A percentile compares a stretch with the other conserved stretches of the same genome.
phyloP scores from a whole-genome alignment of 2,888 invertebrate genomes.

The Lithophane leautieri region DNA sequence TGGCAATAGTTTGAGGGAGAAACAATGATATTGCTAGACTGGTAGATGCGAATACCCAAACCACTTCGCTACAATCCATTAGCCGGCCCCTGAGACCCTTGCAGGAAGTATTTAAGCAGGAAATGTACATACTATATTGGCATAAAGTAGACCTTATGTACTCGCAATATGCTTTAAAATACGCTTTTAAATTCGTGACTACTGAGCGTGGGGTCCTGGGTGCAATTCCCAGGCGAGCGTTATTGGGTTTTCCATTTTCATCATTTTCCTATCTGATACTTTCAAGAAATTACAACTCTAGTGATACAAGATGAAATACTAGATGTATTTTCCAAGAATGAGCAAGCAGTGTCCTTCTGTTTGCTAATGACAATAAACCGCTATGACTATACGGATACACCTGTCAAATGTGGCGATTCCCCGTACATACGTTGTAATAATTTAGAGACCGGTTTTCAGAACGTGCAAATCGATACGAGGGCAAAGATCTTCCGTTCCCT shows the following conservation, averaged over 20 bases:
- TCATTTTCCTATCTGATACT: no score
- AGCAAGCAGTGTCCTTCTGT: neutral
- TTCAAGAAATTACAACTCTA: neutral
- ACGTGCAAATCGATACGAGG: slow-evolving; percentile 11
- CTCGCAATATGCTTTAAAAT: neutral
- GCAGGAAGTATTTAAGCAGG: slow-evolving; percentile 15
- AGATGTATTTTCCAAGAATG: neutral
- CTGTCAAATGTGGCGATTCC: neutral
- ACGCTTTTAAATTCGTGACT: neutral
- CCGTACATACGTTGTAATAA: neutral
- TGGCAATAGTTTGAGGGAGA: slow-evolving; percentile 1
- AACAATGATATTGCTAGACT: slow-evolving; percentile 12
- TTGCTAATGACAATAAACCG: neutral
- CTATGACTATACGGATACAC: neutral
- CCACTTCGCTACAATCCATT: slow-evolving; percentile 53
- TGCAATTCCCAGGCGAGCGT: neutral
- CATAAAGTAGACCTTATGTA: neutral
- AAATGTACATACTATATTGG: neutral
- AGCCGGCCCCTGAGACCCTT: slow-evolving; percentile 22
- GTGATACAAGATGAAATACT: neutral
- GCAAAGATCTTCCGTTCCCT: slow-evolving; percentile 25
- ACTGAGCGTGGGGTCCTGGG: neutral
- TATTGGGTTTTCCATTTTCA: neutral
- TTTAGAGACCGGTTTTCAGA: slow-evolving; percentile 6
- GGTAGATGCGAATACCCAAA: slow-evolving; percentile 17